Conservation (phyloP, 2,888 invertebrate genomes). For the Scaptomyza parva region DNA sequence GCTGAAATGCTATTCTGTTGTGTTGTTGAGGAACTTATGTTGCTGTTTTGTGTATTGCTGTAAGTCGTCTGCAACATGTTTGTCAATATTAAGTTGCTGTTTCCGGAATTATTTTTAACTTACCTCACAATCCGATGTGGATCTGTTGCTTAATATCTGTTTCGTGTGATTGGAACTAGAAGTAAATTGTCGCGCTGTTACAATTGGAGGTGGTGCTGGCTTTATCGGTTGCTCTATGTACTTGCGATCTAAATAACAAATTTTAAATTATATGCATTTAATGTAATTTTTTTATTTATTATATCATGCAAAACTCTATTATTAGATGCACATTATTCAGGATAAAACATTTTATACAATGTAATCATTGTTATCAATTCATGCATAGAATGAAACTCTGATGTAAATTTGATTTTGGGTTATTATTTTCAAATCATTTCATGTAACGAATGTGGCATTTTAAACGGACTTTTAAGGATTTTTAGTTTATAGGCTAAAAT, state of each 20-base stretch:
- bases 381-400: background rate
- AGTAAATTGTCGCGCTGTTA: constrained; percentile 87
- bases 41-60: constrained; percentile 44
- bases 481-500: too few relatives aligned
- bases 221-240: constrained; percentile 93
- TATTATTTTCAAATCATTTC: background rate
- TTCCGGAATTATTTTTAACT: background rate
- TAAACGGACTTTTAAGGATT: too few relatives aligned
- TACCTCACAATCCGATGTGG: constrained; percentile 68
- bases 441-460: background rate
- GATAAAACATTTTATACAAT: background rate
- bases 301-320: background rate
- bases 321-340: background rate
- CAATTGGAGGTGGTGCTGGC: constrained; percentile 90
- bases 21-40: constrained; percentile 76
- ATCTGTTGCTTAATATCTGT: constrained; percentile 30
- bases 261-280: background rate
- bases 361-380: background rate
- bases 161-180: constrained; percentile 45
- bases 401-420: background rate
- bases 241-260: constrained; percentile 87
- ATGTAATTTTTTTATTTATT: background rate
- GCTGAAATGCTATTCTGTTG: constrained; percentile 73
- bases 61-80: constrained; percentile 54
- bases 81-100: background rate